phyloP scores from a whole-genome alignment of 37 sponge, comb jelly and placozoan species.

The Ephydatia muelleri region DNA sequence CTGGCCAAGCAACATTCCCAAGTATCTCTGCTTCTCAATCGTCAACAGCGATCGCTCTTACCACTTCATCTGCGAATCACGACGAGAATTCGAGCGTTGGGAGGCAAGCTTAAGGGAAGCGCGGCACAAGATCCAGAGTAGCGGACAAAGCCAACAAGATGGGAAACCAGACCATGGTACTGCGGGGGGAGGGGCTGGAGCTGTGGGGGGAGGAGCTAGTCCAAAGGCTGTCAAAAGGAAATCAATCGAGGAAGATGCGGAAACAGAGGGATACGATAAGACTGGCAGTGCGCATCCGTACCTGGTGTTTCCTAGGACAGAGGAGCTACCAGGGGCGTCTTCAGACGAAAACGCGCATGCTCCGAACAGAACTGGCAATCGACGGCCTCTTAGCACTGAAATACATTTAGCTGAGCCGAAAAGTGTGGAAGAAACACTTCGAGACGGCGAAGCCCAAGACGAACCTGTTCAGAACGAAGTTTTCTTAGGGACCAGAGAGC shows the following conservation, averaged over 20 bases:
- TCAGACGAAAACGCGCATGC: background rate
- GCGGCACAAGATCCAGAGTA: background rate
- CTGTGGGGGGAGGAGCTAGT: background rate
- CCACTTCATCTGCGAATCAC: conserved; percentile 37
- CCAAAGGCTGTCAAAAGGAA: background rate
- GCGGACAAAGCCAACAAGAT: background rate
- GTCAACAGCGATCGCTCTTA: conserved; percentile 43
- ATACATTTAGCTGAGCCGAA: no score
- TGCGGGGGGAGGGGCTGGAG: background rate
- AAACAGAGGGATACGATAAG: background rate
- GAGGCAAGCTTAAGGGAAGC: background rate
- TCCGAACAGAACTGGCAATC: background rate
- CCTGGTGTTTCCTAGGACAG: background rate
- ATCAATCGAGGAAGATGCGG: background rate
- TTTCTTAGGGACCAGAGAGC: background rate
- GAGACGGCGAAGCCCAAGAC: no score
- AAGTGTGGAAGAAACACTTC: no score
- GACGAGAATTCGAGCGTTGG: conserved; percentile 28
- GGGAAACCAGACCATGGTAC: background rate
- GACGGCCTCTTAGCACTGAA: no score
- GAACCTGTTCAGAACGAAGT: background rate
- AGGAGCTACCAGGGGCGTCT: background rate
- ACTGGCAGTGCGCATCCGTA: background rate
- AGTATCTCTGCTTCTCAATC: conserved; percentile 27
- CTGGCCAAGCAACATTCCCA: conserved; percentile 32